Percentiles rank a stretch among this genome's conserved stretches.
Conservation (phyloP, 2,888 invertebrate species). For the Leptinotarsa tumamoca region DNA sequence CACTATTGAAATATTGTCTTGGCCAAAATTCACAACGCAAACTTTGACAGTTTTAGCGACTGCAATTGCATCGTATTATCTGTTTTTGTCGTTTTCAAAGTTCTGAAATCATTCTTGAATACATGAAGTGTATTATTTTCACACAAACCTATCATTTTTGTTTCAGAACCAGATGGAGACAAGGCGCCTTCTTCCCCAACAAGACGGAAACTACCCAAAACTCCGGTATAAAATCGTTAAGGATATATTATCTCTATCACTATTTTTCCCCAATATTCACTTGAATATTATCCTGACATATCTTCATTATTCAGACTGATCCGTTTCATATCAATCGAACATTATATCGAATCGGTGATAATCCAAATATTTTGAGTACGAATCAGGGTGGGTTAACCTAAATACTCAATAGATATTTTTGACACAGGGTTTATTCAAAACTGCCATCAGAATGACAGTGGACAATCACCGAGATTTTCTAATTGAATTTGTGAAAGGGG, state of each 20-base stretch:
- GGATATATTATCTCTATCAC: conserved; percentile 24
- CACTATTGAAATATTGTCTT: no score
- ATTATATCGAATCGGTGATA: conserved; percentile 1
- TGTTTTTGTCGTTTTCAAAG: no score
- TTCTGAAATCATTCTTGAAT: no score
- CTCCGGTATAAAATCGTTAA: conserved; percentile 87
- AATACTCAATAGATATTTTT: neutral
- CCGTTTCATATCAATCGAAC: conserved; percentile 6
- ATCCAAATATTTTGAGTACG: conserved; percentile 12
- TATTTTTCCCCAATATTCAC: conserved; percentile 28
- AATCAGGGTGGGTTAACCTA: neutral
- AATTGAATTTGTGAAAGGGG: no score
- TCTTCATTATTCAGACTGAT: conserved; percentile 10
- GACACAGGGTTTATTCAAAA: neutral
- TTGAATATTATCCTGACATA: conserved; percentile 27
- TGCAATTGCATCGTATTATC: no score
- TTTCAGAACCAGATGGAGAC: conserved; percentile 86
- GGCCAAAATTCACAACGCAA: no score
- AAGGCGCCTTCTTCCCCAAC: conserved; percentile 89
- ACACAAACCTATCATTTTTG: conserved; percentile 33
- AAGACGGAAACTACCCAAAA: conserved; percentile 95
- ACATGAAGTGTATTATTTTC: neutral
- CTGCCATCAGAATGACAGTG: neutral
- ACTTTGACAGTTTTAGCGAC: no score
- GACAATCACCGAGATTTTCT: no score